These are phyloP conservation scores for Leptopilina drosophilae DNA, from an alignment of 2,888 invertebrate species.

Conservation along the genomic window DNA sequence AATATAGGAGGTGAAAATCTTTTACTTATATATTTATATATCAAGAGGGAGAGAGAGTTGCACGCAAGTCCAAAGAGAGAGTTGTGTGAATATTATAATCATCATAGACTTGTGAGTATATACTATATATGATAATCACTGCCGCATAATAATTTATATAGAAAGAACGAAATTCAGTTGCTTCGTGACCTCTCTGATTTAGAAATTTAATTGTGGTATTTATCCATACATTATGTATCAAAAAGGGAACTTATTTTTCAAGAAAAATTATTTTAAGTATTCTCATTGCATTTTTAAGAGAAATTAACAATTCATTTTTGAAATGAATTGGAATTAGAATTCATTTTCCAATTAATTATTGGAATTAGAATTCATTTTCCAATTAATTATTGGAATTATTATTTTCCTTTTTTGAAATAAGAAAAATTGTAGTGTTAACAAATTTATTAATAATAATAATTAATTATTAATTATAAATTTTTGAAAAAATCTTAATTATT, in stretches of 20 bases:
- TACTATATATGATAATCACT: conserved; percentile 12
- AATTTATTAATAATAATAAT: no score
- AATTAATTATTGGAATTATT: background rate
- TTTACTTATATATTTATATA: conserved; percentile 3
- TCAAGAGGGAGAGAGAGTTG: background rate
- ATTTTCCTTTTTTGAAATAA: no score
- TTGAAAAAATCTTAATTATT: no score
- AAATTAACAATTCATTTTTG: background rate
- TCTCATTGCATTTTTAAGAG: background rate
- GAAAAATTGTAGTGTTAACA: background rate
- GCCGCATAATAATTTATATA: conserved; percentile 35
- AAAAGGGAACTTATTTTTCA: conserved; percentile 13
- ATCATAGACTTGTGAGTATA: background rate
- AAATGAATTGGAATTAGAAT: no score
- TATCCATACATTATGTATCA: conserved; percentile 13
- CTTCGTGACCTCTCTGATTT: conserved; percentile 26
- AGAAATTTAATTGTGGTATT: background rate
- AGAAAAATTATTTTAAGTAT: background rate
- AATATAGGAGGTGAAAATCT: background rate
- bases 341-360: background rate
- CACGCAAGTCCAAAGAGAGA: conserved; percentile 16
- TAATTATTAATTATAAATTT: no score
- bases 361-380: no score
- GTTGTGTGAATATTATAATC: conserved; percentile 30
- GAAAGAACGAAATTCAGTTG: conserved; percentile 10